Percentiles rank a stretch among this genome's conserved stretches.
Evolutionary conservation across 2,797 vertebrate species (phyloP).

Genomic region (Harpagifer antarcticus): DNA sequence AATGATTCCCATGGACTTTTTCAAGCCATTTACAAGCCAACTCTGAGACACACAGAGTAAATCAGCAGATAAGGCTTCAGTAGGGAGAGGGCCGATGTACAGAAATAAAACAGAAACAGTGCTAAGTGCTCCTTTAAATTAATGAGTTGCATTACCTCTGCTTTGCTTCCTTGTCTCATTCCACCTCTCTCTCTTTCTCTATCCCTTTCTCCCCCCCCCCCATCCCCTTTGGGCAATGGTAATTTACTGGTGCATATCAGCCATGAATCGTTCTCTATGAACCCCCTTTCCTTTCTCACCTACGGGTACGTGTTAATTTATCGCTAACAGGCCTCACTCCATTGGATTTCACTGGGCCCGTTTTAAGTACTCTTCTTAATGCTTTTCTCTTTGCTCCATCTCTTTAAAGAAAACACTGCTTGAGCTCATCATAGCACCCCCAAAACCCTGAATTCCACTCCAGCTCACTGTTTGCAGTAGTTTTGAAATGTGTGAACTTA

Average conservation of each 20-base stretch:
- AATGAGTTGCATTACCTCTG: slow-evolving; percentile 51
- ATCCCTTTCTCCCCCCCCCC: slow-evolving; percentile 5
- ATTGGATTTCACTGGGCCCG: slow-evolving; percentile 61
- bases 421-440: slow-evolving; percentile 27
- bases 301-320: slow-evolving; percentile 57
- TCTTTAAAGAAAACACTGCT: slow-evolving; percentile 41
- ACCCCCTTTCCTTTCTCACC: slow-evolving; percentile 58
- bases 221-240: slow-evolving; percentile 32
- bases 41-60: slow-evolving; percentile 1
- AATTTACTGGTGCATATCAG: slow-evolving; percentile 69
- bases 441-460: slow-evolving; percentile 56
- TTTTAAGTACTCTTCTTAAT: slow-evolving; percentile 50
- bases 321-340: slow-evolving; percentile 42
- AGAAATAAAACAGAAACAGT: slow-evolving; percentile 27
- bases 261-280: slow-evolving; percentile 63
- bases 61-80: slow-evolving; percentile 22
- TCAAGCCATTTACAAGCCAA: slow-evolving; percentile 31
- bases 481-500: slow-evolving; percentile 33
- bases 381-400: slow-evolving; percentile 42
- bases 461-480: slow-evolving; percentile 32
- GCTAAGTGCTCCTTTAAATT: slow-evolving; percentile 38
- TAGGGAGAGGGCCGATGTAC: slow-evolving; percentile 4
- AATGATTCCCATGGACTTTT: slow-evolving; percentile 25
- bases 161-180: slow-evolving; percentile 42
- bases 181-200: slow-evolving; percentile 25